Base-by-base conservation (phyloP, 2,888 invertebrate species). In the Luffia ferchaultella region DNA sequence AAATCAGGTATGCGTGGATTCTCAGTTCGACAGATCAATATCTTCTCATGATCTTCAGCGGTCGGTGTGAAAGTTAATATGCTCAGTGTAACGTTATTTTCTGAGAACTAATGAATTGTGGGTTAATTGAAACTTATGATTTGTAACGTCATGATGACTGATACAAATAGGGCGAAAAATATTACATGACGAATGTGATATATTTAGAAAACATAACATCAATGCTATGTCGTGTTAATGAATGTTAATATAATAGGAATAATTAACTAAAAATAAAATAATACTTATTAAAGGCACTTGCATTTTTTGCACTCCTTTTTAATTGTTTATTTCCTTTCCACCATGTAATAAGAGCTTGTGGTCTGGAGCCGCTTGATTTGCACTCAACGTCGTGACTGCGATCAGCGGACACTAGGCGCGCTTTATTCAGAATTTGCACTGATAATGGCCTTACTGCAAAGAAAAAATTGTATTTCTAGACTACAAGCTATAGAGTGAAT, bases 361-460 rank as follows among this genome's bases (percentile, higher is more conserved):
- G 95, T 55, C 92, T 85, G 9, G 95, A 95, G 42, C 96, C 96
- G 1, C 90, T 87, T 18, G 93, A 90, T 59, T 88, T 87, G 74
- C 96, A 96, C 66, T 93, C 93, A 54, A 95, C 89, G 61, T 93
- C 92, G 68, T 93, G 93, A 53, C 89, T 88, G 64, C 92, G 89
- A 66, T 93, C 94, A 0, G 94, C 93, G 2, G 93, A 93, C 48
- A 95, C 87, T 66, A 90, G 89, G 50, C 88, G 80, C 62, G 91
- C 90, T 70, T 93, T 93, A 62, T 92, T 93, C 67, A 93, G 71
- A 59, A 95, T 95, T 65, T 89, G 89, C 57, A 93, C 93, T 55
- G 89, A 87, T 60, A 93, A 86, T 49, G 95, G 95, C 76, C 91
- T 92, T 68, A 95, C 95, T 95, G 88, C 42, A 30, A 30, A 3